phyloP scores from a whole-genome alignment of 2,797 vertebrate genomes.

The Selene dorsalis region DNA sequence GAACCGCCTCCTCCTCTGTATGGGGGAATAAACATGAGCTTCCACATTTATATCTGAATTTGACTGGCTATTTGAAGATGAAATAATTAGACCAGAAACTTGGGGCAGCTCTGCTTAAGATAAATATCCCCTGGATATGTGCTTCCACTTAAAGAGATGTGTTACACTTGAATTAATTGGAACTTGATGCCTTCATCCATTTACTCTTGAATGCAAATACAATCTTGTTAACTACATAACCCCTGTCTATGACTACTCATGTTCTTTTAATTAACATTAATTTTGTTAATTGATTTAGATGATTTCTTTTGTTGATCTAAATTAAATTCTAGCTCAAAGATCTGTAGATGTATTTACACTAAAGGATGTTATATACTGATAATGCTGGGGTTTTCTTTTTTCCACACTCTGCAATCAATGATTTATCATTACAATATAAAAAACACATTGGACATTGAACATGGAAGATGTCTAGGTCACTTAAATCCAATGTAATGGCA shows the following conservation, averaged over 20 bases:
- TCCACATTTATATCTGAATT: constrained; percentile 55
- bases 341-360: background rate
- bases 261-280: background rate
- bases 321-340: background rate
- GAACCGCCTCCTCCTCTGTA: constrained; percentile 58
- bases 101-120: constrained; percentile 22
- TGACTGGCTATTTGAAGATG: constrained; percentile 47
- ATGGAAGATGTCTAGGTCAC: background rate
- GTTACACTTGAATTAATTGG: constrained; percentile 45
- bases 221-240: background rate
- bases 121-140: constrained; percentile 38
- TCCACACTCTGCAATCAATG: background rate
- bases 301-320: background rate
- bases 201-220: background rate
- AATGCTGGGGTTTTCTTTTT: background rate
- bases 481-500: background rate
- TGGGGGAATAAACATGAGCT: constrained; percentile 69
- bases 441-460: background rate
- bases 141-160: constrained; percentile 35
- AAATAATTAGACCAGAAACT: constrained; percentile 66
- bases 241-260: background rate
- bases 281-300: background rate
- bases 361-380: background rate
- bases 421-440: background rate
- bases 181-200: constrained; percentile 16